phyloP scores from a whole-genome alignment of 2,888 invertebrate species.

The Torymus auratus region DNA sequence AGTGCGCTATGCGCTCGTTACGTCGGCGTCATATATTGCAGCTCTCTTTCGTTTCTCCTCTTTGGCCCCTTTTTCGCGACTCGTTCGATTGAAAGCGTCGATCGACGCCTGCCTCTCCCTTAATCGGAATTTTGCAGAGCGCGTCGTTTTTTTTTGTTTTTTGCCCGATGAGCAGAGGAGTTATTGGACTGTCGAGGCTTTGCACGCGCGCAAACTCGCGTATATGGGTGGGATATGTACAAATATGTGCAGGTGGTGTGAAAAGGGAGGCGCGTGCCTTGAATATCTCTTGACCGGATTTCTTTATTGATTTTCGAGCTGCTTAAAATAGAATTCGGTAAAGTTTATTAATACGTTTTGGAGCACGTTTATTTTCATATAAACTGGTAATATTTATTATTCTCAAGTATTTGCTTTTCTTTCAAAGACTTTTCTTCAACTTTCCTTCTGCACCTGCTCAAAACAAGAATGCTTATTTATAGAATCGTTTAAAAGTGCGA shows the following conservation, averaged over 20 bases:
- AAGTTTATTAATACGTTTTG: too few relatives aligned
- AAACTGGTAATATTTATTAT: too few relatives aligned
- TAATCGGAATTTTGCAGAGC: background rate
- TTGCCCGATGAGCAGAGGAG: background rate
- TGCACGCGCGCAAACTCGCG: background rate
- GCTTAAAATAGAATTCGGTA: conserved; percentile 7
- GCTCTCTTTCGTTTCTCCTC: background rate
- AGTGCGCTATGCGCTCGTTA: background rate
- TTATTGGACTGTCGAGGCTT: background rate
- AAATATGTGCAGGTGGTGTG: background rate
- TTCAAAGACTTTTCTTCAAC: too few relatives aligned
- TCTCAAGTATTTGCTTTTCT: too few relatives aligned
- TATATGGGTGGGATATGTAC: too few relatives aligned
- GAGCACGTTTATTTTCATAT: too few relatives aligned
- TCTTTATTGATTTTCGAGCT: conserved; percentile 9
- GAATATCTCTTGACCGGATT: conserved; percentile 9
- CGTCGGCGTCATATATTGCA: background rate
- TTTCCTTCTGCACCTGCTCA: too few relatives aligned
- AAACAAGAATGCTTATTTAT: too few relatives aligned
- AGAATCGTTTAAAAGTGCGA: too few relatives aligned
- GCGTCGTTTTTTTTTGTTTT: background rate
- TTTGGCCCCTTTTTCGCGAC: background rate
- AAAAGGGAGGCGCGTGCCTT: conserved; percentile 6
- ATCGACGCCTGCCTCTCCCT: background rate
- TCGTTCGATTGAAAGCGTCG: background rate